phyloP scores from a whole-genome alignment of 2,797 vertebrate genomes.

The Synaphobranchus kaupii region DNA sequence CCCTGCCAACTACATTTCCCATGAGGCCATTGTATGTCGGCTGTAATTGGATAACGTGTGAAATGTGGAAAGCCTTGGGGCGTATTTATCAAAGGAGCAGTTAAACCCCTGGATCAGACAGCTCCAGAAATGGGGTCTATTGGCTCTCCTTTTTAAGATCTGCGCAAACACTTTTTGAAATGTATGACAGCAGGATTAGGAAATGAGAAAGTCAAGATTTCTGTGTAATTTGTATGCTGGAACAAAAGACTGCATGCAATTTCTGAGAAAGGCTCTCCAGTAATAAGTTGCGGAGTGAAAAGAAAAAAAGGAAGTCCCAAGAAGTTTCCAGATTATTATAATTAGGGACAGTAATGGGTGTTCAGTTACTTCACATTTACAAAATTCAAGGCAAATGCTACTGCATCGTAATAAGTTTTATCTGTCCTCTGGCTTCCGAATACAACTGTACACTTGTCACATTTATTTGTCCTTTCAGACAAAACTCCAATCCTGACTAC shows the following conservation, averaged over 20 bases:
- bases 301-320: constrained; percentile 40
- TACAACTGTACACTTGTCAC: constrained; percentile 60
- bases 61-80: constrained; percentile 9
- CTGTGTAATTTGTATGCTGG: not conserved
- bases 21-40: not conserved
- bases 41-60: constrained; percentile 20
- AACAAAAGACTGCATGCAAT: not conserved
- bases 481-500: constrained; percentile 26
- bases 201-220: not conserved
- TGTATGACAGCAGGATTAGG: not conserved
- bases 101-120: constrained; percentile 25
- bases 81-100: not conserved
- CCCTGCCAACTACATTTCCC: constrained; percentile 22
- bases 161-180: not conserved
- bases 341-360: constrained; percentile 43
- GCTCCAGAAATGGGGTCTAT: not conserved
- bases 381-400: constrained; percentile 50
- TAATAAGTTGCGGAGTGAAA: not conserved
- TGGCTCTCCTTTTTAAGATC: not conserved
- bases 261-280: constrained; percentile 5
- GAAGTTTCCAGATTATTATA: constrained; percentile 58
- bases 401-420: constrained; percentile 42
- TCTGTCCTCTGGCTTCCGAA: constrained; percentile 53
- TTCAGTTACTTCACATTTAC: constrained; percentile 39
- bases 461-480: constrained; percentile 26